Evolutionary conservation across 2,888 invertebrate genomes (phyloP), one percentile per base, ranked within the genome.

Genomic region (Griposia aprilina): DNA sequence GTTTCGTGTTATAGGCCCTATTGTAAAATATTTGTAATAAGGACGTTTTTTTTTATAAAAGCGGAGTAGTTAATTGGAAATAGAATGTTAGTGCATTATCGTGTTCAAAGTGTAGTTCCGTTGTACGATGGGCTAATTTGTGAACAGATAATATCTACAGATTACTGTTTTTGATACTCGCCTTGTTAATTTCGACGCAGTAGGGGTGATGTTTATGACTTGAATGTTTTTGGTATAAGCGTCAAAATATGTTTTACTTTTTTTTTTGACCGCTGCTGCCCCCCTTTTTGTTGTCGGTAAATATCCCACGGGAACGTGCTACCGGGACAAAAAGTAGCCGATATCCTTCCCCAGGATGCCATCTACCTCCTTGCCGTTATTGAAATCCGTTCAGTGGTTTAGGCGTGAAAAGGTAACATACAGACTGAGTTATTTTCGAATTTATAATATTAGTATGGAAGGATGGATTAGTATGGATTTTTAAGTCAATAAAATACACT

Each of bases 81-180:
- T 23, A 57, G 17, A 65, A 45, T n/a, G n/a, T 73, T 68, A 83
- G 82, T 76, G 74, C 77, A 74, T 80, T 80, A 80, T 63, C 62
- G 68, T 76, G 78, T 87, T 78, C 59, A 68, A 45, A 63, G 71
- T 84, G 66, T 85, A 55, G 68, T 86, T 76, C 76, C 69, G 82
- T 78, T 77, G 76, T 81, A 67, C 67, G 76, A 82, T 80, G 74
- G 68, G 70, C 76, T 85, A 80, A 85, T 88, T 87, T 76, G 70
- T 78, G 65, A 76, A 79, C 7, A 73, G 89, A 89, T 87, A 83
- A n/a, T 26, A 82, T 89, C 87, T 71, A 17, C 69, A 71, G 78
- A 89, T 89, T 78, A 73, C 48, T 0, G 63, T 66, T 63, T 69
- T 76, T 66, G 76, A 82, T 83, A 80, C 50, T 59, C 1, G 60